Conservation (phyloP, 2,113 vertebrate species). For the Macquaria ambigua region DNA sequence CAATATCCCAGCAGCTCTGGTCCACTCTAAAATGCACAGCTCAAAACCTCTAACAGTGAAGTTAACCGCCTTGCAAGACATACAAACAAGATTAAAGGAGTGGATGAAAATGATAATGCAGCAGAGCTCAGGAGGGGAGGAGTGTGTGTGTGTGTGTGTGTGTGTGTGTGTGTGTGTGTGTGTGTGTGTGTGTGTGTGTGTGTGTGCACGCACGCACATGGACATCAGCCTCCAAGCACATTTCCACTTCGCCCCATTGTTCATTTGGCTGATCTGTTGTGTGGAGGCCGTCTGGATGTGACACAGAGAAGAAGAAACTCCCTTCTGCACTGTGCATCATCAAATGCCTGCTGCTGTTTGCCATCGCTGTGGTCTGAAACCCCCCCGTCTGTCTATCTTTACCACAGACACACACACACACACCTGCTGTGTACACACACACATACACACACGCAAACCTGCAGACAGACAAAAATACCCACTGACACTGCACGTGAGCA, state of each 20-base stretch:
- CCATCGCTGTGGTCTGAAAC: constrained; percentile 46
- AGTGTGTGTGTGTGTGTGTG: neutral
- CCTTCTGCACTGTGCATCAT: constrained; percentile 45
- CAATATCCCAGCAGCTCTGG: constrained; percentile 7
- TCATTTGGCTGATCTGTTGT: constrained; percentile 32
- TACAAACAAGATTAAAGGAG: constrained; percentile 25
- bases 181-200: neutral
- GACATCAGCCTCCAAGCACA: neutral
- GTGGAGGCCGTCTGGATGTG: constrained; percentile 20
- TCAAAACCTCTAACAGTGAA: constrained; percentile 13
- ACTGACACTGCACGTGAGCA: neutral
- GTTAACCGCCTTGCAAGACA: constrained; percentile 24
- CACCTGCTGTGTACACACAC: neutral
- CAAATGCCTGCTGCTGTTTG: constrained; percentile 60
- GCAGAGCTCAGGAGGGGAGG: neutral
- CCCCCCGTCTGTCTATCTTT: constrained; percentile 38
- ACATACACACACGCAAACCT: neutral
- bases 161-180: neutral
- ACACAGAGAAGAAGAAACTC: constrained; percentile 41
- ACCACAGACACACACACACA: constrained; percentile 24
- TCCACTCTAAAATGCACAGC: constrained; percentile 35
- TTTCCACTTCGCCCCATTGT: constrained; percentile 15
- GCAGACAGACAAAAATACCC: constrained; percentile 1
- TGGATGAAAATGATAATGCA: constrained; percentile 28
- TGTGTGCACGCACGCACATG: neutral